phyloP scores from a whole-genome alignment of 2,888 invertebrate species.

The Galerucella nymphaeae region DNA sequence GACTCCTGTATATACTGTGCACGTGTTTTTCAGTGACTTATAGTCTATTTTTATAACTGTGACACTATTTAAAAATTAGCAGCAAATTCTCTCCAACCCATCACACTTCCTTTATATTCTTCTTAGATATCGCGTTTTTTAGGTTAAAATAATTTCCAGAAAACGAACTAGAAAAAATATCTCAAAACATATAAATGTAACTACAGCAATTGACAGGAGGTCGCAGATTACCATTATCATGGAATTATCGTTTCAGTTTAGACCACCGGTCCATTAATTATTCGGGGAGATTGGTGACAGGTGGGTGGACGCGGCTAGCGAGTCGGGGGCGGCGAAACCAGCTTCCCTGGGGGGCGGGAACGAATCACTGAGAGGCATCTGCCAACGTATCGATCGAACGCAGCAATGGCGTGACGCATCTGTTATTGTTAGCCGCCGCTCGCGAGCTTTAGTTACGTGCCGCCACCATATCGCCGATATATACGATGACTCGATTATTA shows the following conservation, averaged over 20 bases:
- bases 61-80: too few species aligned
- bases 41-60: too few species aligned
- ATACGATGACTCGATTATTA: conserved; percentile 14
- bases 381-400: conserved; percentile 57
- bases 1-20: too few species aligned
- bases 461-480: conserved; percentile 19
- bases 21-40: too few species aligned
- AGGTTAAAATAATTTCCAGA: too few species aligned
- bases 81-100: too few species aligned
- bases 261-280: conserved; percentile 65
- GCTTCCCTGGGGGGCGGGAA: conserved; percentile 52
- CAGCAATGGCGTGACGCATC: conserved; percentile 57
- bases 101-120: too few species aligned
- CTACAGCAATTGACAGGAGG: conserved; percentile 61
- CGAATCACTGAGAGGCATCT: conserved; percentile 52
- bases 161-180: too few species aligned
- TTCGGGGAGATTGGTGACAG: conserved; percentile 59
- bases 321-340: conserved; percentile 47
- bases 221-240: conserved; percentile 68
- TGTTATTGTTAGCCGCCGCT: conserved; percentile 33
- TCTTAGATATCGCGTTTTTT: too few species aligned
- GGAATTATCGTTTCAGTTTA: conserved; percentile 67
- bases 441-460: neutral
- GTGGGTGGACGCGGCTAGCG: conserved; percentile 47
- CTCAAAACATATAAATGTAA: neutral